Percentiles rank a stretch among this genome's conserved stretches.
phyloP scores from a whole-genome alignment of 2,797 vertebrate species.

The Bucorvus abyssinicus region DNA sequence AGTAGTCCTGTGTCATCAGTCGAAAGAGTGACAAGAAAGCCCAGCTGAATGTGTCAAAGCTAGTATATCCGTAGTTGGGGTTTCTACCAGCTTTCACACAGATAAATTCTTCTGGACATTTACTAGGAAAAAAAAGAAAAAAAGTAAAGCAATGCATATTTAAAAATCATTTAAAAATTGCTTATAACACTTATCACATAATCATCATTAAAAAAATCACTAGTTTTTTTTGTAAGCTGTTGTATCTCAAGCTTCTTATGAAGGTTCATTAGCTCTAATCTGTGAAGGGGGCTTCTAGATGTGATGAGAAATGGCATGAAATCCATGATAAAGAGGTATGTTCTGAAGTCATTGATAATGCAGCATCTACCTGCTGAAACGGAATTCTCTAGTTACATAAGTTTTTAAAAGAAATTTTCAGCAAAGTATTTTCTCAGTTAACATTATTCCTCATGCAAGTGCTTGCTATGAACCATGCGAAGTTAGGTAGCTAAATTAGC shows the following conservation, averaged over 20 bases:
- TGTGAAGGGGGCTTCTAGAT: not conserved
- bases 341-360: not conserved
- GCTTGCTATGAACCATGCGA: not conserved
- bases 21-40: conserved; percentile 95
- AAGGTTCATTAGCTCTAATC: not conserved
- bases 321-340: not conserved
- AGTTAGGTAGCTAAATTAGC: not conserved
- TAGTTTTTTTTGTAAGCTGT: not conserved
- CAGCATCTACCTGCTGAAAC: not conserved
- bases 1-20: conserved; percentile 96
- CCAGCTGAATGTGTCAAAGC: conserved; percentile 95
- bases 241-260: not conserved
- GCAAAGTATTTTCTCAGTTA: not conserved
- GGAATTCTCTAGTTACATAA: not conserved
- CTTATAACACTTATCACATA: no score
- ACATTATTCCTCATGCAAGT: not conserved
- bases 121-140: conserved; percentile 63
- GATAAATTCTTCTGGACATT: conserved; percentile 84
- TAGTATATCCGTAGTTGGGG: conserved; percentile 92
- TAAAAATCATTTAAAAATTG: no score
- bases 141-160: not conserved
- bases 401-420: not conserved
- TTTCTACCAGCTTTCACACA: conserved; percentile 83
- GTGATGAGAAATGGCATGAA: not conserved
- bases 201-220: no score